Percentiles rank a stretch among this genome's conserved stretches.
Evolutionary conservation across 35 echinoderm and acorn worm genomes (phyloP).

Genomic region (Acanthaster planci): DNA sequence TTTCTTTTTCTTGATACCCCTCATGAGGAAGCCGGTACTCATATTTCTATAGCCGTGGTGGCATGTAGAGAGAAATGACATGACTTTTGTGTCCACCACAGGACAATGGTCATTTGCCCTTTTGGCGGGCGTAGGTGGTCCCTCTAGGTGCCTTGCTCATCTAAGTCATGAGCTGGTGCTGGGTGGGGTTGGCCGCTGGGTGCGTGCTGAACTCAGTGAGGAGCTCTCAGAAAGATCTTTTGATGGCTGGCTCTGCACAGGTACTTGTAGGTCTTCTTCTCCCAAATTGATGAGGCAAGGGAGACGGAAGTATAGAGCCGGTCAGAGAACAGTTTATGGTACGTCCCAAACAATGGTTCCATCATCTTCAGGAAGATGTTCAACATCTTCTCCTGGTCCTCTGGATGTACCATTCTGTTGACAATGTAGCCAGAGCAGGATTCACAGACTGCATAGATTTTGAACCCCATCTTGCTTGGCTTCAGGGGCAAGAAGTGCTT

Average conservation of each 20-base stretch:
- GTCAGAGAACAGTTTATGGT: neutral
- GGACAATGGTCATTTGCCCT: neutral
- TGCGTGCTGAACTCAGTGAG: neutral
- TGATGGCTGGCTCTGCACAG: neutral
- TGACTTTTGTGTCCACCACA: constrained; percentile 34
- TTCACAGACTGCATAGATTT: constrained; percentile 22
- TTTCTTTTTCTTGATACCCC: neutral
- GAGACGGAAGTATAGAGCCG: neutral
- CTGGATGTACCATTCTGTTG: neutral
- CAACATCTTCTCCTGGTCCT: neutral
- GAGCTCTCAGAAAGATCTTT: neutral
- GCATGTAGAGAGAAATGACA: constrained; percentile 11
- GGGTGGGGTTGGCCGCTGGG: neutral
- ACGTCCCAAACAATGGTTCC: constrained; percentile 1
- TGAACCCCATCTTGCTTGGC: constrained; percentile 1
- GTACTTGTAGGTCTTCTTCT: constrained; percentile 25
- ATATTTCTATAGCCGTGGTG: neutral
- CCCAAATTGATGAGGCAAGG: neutral
- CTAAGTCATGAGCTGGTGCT: neutral
- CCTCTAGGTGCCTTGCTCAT: constrained; percentile 19
- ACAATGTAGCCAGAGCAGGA: neutral
- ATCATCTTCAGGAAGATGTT: neutral
- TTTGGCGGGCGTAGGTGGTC: neutral
- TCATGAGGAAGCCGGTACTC: neutral
- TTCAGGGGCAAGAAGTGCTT: neutral